Base-by-base conservation (phyloP, 2,888 invertebrate genomes). In the Thumatha senex region DNA sequence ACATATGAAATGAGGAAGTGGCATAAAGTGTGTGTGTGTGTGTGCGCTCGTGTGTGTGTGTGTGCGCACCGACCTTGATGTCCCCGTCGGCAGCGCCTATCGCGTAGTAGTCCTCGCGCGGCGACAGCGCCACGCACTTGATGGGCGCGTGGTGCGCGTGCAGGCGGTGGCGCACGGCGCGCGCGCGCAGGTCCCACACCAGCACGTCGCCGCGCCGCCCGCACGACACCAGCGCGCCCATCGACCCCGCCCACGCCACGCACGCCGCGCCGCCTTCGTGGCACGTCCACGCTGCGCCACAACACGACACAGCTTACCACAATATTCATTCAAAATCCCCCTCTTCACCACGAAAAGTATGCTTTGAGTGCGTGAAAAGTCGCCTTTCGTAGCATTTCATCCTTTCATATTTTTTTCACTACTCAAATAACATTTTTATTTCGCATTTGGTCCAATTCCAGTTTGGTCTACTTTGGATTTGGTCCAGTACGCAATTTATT, bases 181-280 rank as follows among this genome's bases (percentile, higher is more conserved):
- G 94, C 83, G 98, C 96, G 55, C 99, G 93, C 63, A 99, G 95
- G 91, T 99, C 99, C 90, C 99, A 98, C 80, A 99, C 95, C 76
- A 97, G 97, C 64, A 99, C 96, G 82, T 98, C 98, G 33, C 99
- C 99, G 83, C 98, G 98, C 79, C 98, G 98, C 12, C 99, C 99
- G 67, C 98, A 98, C 58, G 98, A 98, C 74, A 99, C 97, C 47
- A 99, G 93, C 60, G 98, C 93, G 79, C 99, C 99, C 83, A 97
- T 96, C 74, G 97, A 96, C 0, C 98, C 98, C 9, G 98, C 98
- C 86, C 97, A 97, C 44, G 97, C 94, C 49, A 98, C 90, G 77
- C 97, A 95, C 54, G 98, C 96, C 1, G 98, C 96, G 52, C 98
- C 98, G 84, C 97, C 97, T 74, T 98, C 98, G 88, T 99, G 98